Conservation (phyloP, 2,113 vertebrate genomes). For the Myrmecophaga tridactyla region DNA sequence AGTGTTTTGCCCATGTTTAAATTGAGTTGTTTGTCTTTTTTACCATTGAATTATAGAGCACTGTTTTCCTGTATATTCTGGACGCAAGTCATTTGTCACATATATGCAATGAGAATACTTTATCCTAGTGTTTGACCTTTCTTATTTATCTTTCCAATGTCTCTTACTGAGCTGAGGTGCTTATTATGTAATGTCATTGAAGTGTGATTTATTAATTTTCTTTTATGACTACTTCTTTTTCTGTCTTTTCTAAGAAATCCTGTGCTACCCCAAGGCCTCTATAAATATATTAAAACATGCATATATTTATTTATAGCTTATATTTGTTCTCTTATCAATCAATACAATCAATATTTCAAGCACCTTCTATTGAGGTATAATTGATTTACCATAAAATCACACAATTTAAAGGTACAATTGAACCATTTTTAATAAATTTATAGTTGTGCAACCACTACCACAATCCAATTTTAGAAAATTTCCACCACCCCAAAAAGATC, state of each 20-base stretch:
- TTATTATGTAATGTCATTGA: neutral
- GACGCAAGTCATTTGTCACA: neutral
- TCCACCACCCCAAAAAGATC: neutral
- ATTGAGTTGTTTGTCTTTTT: neutral
- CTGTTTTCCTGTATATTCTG: neutral
- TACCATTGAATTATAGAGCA: neutral
- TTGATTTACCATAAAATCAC: neutral
- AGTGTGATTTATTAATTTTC: neutral
- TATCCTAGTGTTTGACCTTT: neutral
- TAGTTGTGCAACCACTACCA: neutral
- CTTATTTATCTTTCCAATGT: neutral
- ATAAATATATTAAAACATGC: neutral
- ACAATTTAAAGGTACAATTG: neutral
- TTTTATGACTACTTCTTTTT: neutral
- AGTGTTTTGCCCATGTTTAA: neutral
- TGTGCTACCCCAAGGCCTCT: neutral
- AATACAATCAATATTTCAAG: neutral
- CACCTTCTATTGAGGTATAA: neutral
- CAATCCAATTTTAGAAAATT: neutral
- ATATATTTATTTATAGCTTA: neutral
- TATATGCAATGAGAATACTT: neutral
- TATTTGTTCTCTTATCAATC: neutral
- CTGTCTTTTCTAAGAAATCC: neutral
- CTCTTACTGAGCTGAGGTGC: neutral
- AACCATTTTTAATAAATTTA: neutral